These are phyloP conservation scores for Rhorus exstirpatorius DNA, from an alignment of 2,888 invertebrate species.

Conservation along the genomic window DNA sequence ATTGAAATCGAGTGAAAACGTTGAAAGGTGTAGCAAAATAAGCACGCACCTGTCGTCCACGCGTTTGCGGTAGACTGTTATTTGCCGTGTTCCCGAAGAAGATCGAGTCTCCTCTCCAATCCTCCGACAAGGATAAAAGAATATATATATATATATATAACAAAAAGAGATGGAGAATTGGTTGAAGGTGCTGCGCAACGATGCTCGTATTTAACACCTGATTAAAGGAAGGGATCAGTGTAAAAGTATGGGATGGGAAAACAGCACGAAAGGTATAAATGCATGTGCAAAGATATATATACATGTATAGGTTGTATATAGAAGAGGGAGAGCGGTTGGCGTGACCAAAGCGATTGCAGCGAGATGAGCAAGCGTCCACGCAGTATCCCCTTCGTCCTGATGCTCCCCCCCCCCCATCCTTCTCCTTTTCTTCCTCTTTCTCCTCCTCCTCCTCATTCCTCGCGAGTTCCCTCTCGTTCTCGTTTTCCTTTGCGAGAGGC, in stretches of 20 bases:
- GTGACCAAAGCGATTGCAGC: constrained; percentile 83
- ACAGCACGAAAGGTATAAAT: constrained; percentile 34
- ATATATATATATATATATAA: not conserved
- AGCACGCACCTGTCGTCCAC: constrained; percentile 56
- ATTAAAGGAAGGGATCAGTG: constrained; percentile 80
- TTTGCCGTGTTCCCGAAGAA: constrained; percentile 42
- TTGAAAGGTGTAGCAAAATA: not conserved
- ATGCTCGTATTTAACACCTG: constrained; percentile 85
- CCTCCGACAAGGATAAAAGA: constrained; percentile 3
- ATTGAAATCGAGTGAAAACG: not conserved
- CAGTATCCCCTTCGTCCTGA: constrained; percentile 51
- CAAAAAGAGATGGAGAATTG: constrained; percentile 36
- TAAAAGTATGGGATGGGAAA: constrained; percentile 68
- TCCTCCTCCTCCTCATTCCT: constrained; percentile 33
- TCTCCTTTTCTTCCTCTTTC: constrained; percentile 48
- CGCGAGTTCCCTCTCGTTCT: constrained; percentile 61
- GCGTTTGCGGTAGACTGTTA: constrained; percentile 25
- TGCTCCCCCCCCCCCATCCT: constrained; percentile 22
- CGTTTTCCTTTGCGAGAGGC: constrained; percentile 67
- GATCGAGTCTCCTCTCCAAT: constrained; percentile 23
- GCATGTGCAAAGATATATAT: constrained; percentile 5
- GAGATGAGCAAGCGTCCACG: constrained; percentile 76
- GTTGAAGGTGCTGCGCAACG: constrained; percentile 68
- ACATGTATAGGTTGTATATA: constrained; percentile 30
- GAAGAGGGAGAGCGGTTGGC: constrained; percentile 75